Evolutionary conservation across 2,797 vertebrate species (phyloP).

Genomic region (Poecilia gillii): DNA sequence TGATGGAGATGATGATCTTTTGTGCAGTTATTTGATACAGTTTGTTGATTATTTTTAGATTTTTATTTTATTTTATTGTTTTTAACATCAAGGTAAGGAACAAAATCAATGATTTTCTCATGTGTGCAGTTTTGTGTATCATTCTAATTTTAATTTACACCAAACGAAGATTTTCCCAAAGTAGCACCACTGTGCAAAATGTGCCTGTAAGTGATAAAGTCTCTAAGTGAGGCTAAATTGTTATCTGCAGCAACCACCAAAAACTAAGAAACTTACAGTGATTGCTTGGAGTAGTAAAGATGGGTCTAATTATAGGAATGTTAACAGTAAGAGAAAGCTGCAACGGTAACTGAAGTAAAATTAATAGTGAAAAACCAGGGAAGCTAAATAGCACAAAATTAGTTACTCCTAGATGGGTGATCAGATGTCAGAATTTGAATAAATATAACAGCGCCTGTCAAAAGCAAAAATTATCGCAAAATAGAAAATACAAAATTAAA

Average conservation of each 20-base stretch:
- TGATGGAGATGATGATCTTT: not conserved
- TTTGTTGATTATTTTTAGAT: not conserved
- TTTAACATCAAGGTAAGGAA: not conserved
- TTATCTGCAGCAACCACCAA: not conserved
- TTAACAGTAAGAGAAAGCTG: not conserved
- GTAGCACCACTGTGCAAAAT: too few relatives aligned
- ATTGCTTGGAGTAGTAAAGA: not conserved
- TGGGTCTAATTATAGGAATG: too few relatives aligned
- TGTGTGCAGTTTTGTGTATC: not conserved
- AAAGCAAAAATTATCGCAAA: not conserved
- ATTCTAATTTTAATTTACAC: not conserved
- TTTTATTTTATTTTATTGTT: not conserved
- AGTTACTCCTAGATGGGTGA: not conserved
- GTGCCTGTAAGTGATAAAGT: too few relatives aligned
- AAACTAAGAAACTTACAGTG: not conserved
- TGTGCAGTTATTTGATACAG: not conserved
- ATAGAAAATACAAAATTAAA: not conserved
- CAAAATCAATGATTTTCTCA: not conserved
- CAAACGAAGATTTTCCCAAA: not conserved
- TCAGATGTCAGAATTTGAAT: not conserved
- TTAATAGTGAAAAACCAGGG: not conserved
- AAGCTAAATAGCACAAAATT: not conserved
- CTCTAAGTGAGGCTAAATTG: not conserved
- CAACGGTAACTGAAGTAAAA: not conserved
- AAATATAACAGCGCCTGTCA: not conserved